Base-by-base conservation (phyloP, 2,113 vertebrate species). In the Hemicordylus capensis region DNA sequence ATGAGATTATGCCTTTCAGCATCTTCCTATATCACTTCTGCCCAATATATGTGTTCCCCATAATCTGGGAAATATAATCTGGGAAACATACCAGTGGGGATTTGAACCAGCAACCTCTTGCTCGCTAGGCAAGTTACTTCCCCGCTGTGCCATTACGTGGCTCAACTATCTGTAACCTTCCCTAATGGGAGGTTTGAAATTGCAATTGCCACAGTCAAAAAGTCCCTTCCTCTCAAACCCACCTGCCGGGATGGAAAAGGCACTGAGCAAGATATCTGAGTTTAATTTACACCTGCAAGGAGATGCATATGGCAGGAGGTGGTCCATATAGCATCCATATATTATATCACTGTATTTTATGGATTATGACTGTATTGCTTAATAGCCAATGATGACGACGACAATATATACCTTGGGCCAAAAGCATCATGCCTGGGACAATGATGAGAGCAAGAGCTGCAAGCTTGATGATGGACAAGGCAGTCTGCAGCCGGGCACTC, bases 391-490 rank as follows among this genome's bases (percentile, higher is more conserved):
- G 56, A 54, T 15, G 31, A 46, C 17, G 20, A 61, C 6, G 24
- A 70, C 14, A 56, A 87, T 93, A 39, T 48, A 51, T 91, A 98
- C 98, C 98, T 95, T 96, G 95, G 17, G 90, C 93, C 88, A 98
- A 89, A 20, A 97, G 96, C 42, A 97, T 95, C 92, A 98, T 90
- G 20, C 98, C 98, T 0, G 97, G 98, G 58, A 97, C 64, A 1
- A 98, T 98, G 93, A 98, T 98, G 83, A 98, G 95, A 0, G 94
- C 89, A 14, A 98, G 93, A 46, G 98, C 97, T 72, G 96, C 93
- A 61, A 97, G 93, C 88, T 98, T 98, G 51, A 98, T 22, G 1
- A 97, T 9, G 0, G 97, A 97, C 87, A 98, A 93, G 17, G 91
- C 81, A 0, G 96, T 95, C 92, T 98, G 98, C 39, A 96, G 94